Percentiles rank a stretch among this genome's conserved stretches.
Conservation (phyloP, 2,888 invertebrate species). For the Brenthis ino region DNA sequence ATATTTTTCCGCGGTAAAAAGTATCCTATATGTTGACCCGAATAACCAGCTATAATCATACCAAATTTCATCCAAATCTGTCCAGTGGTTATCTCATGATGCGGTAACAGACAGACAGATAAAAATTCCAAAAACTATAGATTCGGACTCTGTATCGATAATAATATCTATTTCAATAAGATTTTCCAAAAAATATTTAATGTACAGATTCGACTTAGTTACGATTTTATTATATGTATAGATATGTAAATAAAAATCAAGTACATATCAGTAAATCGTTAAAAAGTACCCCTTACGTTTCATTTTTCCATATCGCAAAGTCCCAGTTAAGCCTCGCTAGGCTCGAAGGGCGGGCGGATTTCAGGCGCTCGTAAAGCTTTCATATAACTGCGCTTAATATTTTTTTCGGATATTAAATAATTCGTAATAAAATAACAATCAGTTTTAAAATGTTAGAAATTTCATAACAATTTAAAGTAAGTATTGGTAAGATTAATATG, state of each 20-base stretch:
- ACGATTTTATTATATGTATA: too few relatives aligned
- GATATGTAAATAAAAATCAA: background rate
- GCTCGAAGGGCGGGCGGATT: slow-evolving; percentile 51
- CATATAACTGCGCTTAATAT: slow-evolving; percentile 7
- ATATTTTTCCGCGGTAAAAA: too few relatives aligned
- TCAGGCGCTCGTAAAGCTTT: slow-evolving; percentile 16
- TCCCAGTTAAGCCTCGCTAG: slow-evolving; percentile 49
- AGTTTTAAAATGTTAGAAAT: background rate
- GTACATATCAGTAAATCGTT: slow-evolving; percentile 1
- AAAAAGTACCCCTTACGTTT: slow-evolving; percentile 16
- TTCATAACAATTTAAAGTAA: background rate
- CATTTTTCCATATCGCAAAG: slow-evolving; percentile 17
- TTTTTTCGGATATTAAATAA: background rate
- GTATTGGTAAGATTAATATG: slow-evolving; percentile 10
- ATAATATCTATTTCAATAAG: too few relatives aligned
- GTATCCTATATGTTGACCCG: too few relatives aligned
- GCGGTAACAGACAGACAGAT: too few relatives aligned
- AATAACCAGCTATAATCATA: too few relatives aligned
- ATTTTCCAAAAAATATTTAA: too few relatives aligned
- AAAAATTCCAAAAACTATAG: too few relatives aligned
- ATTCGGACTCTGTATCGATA: too few relatives aligned
- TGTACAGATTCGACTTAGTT: too few relatives aligned
- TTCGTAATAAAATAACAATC: background rate
- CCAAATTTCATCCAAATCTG: too few relatives aligned
- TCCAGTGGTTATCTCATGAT: too few relatives aligned